These are phyloP conservation scores for Dryas iulia DNA, from an alignment of 1,140 invertebrate genomes.

Conservation along the genomic window DNA sequence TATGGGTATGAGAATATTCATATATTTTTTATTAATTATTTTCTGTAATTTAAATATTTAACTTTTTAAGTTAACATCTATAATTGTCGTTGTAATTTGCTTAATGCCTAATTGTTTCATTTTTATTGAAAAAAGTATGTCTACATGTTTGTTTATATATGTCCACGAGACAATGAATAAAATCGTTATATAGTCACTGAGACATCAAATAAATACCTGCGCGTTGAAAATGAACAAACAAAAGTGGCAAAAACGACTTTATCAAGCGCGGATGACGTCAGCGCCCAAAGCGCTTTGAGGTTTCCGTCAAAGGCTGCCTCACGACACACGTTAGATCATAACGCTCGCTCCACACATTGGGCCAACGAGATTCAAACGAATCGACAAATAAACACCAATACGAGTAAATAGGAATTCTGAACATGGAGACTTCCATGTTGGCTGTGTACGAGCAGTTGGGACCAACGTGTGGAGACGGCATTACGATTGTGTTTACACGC, in stretches of 20 bases:
- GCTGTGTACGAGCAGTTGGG: background rate
- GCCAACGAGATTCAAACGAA: background rate
- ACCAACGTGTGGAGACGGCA: background rate
- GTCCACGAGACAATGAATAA: constrained; percentile 10
- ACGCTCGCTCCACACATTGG: constrained; percentile 13
- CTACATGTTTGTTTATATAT: too few relatives aligned
- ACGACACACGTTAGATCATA: constrained; percentile 48
- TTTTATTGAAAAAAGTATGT: too few relatives aligned
- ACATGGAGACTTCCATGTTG: background rate
- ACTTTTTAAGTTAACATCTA: too few relatives aligned
- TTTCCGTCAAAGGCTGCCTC: constrained; percentile 51
- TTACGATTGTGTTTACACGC: constrained; percentile 53
- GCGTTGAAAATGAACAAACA: constrained; percentile 38
- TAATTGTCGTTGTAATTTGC: too few relatives aligned
- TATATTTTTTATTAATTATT: too few relatives aligned
- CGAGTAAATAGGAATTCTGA: background rate
- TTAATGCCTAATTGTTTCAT: too few relatives aligned
- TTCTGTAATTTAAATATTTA: too few relatives aligned
- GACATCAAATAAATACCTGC: constrained; percentile 37
- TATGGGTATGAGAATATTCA: too few relatives aligned
- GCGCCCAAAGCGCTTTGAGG: constrained; percentile 41
- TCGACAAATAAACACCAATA: constrained; percentile 1
- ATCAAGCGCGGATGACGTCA: constrained; percentile 42
- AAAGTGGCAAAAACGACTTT: constrained; percentile 44
- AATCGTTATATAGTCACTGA: constrained; percentile 2